These are phyloP conservation scores for Aleadryas rufinucha DNA, from an alignment of 2,113 vertebrate genomes.

Conservation along the genomic window DNA sequence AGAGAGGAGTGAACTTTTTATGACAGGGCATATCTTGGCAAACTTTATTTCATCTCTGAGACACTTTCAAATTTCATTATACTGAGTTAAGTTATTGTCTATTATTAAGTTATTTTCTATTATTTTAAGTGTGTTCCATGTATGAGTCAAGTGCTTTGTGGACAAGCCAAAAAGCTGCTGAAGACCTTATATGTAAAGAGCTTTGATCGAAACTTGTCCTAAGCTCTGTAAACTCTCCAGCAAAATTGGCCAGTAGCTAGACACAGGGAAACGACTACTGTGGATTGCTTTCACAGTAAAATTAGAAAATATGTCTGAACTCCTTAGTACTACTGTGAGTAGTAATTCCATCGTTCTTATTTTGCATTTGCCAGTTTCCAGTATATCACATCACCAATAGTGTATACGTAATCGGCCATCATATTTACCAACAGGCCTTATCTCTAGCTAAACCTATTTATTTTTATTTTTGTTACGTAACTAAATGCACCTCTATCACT, in stretches of 20 bases:
- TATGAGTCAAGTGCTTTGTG: background rate
- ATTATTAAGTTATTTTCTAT: constrained; percentile 70
- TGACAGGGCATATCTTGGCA: constrained; percentile 64
- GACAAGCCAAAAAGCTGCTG: constrained; percentile 48
- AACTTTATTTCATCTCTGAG: constrained; percentile 72
- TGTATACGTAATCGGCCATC: background rate
- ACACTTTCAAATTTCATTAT: constrained; percentile 61
- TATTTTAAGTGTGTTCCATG: constrained; percentile 67
- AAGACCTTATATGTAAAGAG: background rate
- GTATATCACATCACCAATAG: background rate
- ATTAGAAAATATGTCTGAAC: background rate
- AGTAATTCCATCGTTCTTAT: background rate
- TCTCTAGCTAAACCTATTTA: background rate
- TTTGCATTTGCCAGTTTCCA: background rate
- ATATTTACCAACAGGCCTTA: background rate
- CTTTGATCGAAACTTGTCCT: constrained; percentile 30
- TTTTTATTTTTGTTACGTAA: background rate
- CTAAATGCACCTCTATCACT: background rate
- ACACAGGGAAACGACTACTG: background rate
- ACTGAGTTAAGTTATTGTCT: constrained; percentile 49
- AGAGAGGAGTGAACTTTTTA: constrained; percentile 68
- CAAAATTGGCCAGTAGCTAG: background rate
- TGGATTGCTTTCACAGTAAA: background rate
- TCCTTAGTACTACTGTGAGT: background rate
- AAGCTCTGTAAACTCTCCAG: background rate